Conservation (phyloP, 2,888 invertebrate species). For the Hipparchia sbordonii region DNA sequence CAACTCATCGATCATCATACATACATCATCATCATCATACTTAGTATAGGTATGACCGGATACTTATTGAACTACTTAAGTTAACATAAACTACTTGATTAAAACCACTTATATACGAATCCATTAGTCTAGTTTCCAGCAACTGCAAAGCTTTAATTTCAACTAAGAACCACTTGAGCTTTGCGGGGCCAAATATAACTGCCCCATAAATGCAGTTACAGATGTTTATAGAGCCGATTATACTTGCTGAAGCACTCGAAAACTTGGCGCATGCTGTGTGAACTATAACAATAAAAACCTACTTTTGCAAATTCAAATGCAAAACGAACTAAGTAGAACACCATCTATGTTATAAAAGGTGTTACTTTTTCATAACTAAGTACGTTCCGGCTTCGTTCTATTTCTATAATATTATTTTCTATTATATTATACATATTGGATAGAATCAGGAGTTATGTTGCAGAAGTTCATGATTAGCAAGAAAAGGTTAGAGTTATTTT, state of each 20-base stretch:
- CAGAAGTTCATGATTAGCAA: too few species aligned
- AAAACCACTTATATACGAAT: constrained; percentile 2
- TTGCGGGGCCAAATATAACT: constrained; percentile 20
- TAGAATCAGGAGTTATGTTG: too few species aligned
- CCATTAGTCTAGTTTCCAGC: constrained; percentile 15
- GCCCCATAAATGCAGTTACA: constrained; percentile 22
- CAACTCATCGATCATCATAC: too few species aligned
- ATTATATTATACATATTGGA: too few species aligned
- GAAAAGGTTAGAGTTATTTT: too few species aligned
- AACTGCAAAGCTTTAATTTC: constrained; percentile 19
- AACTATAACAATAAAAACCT: constrained; percentile 15
- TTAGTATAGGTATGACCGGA: too few species aligned
- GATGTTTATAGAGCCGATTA: constrained; percentile 18
- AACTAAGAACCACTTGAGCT: constrained; percentile 21
- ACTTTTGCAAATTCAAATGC: constrained; percentile 3
- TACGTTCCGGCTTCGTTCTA: too few species aligned
- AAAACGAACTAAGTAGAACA: constrained; percentile 4
- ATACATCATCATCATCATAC: too few species aligned
- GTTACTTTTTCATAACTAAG: too few species aligned
- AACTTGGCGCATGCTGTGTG: constrained; percentile 16
- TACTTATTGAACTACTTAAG: too few species aligned
- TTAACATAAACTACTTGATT: constrained; percentile 1
- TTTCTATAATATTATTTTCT: too few species aligned
- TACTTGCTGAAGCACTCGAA: not conserved
- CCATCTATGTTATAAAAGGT: constrained; percentile 5